These are phyloP conservation scores for Pelochelys cantorii DNA, from an alignment of 2,797 vertebrate genomes.

Conservation along the genomic window DNA sequence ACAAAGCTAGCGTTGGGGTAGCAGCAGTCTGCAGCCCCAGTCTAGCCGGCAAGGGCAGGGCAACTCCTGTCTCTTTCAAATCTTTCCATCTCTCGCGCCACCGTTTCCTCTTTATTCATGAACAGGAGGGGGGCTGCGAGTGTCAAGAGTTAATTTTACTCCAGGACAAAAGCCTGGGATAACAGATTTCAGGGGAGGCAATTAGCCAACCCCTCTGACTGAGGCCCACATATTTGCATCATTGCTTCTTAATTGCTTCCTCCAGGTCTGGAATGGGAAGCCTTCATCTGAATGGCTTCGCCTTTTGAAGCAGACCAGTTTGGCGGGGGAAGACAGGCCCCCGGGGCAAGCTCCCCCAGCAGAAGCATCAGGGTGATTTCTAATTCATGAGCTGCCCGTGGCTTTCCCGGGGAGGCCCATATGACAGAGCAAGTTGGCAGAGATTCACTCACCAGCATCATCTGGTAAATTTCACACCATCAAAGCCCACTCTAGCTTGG, in stretches of 20 bases:
- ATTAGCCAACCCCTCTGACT: neutral
- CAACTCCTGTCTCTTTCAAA: neutral
- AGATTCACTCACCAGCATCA: neutral
- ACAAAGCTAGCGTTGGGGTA: neutral
- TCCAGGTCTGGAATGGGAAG: neutral
- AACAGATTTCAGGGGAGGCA: neutral
- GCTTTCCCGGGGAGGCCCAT: neutral
- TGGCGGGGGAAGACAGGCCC: neutral
- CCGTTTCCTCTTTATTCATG: neutral
- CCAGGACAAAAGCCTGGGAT: neutral
- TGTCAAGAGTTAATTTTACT: neutral
- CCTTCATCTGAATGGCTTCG: neutral
- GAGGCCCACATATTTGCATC: neutral
- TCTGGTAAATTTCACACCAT: neutral
- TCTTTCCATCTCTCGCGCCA: neutral
- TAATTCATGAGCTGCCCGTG: neutral
- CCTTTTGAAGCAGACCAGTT: neutral
- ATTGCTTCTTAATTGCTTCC: neutral
- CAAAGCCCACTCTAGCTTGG: neutral
- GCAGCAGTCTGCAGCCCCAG: neutral
- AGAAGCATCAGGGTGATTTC: neutral
- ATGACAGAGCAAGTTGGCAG: neutral
- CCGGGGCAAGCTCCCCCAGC: neutral
- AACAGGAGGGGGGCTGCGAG: neutral
- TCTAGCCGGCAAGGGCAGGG: neutral